Percentiles rank a stretch among this genome's conserved stretches.
phyloP scores from a whole-genome alignment of 2,113 vertebrate species.

The Pluvianellus socialis region DNA sequence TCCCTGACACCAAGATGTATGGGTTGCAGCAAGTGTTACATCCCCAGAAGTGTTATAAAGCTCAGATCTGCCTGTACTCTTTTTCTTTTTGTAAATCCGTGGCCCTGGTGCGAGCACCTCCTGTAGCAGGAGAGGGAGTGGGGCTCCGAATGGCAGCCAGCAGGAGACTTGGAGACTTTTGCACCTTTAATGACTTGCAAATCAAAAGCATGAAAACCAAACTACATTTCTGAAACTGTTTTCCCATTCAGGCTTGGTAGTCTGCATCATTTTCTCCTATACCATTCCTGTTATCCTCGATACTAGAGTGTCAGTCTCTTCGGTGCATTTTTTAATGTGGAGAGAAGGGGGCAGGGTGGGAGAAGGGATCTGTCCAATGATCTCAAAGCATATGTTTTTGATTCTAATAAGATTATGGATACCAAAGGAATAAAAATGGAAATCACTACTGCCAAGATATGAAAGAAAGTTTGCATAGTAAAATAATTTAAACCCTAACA shows the following conservation, averaged over 20 bases:
- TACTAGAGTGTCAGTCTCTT: constrained; percentile 67
- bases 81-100: constrained; percentile 26
- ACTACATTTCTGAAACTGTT: constrained; percentile 59
- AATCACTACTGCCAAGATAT: constrained; percentile 87
- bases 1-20: constrained; percentile 25
- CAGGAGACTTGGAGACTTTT: constrained; percentile 52
- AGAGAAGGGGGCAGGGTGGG: constrained; percentile 71
- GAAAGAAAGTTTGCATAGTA: constrained; percentile 86
- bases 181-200: constrained; percentile 72
- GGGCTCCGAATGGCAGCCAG: constrained; percentile 56
- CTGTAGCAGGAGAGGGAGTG: constrained; percentile 3
- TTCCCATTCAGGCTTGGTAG: constrained; percentile 54
- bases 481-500: constrained; percentile 87
- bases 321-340: constrained; percentile 59
- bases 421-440: constrained; percentile 89
- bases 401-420: constrained; percentile 87
- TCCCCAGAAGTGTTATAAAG: constrained; percentile 56
- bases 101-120: constrained; percentile 33
- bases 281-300: constrained; percentile 62
- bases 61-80: constrained; percentile 15
- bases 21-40: constrained; percentile 34
- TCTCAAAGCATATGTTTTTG: constrained; percentile 86
- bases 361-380: constrained; percentile 78
- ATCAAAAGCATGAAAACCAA: constrained; percentile 74
- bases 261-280: constrained; percentile 63